Evolutionary conservation across 1,140 invertebrate species (phyloP).

Genomic region (Globodera rostochiensis): DNA sequence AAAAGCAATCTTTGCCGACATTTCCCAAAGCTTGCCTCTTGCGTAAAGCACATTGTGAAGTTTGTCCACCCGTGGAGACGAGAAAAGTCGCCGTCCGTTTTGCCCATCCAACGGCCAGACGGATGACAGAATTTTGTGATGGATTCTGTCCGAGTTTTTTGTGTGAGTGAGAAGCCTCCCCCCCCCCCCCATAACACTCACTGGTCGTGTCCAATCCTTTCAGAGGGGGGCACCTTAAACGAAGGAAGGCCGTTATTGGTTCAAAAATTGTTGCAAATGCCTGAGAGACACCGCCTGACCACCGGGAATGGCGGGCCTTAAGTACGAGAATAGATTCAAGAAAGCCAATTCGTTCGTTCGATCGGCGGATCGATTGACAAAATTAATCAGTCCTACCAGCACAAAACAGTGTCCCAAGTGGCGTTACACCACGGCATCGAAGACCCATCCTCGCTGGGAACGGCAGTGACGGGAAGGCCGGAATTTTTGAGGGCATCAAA

Average conservation of each 20-base stretch:
- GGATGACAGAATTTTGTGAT: constrained; percentile 76
- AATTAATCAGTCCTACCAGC: constrained; percentile 28
- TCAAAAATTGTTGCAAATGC: constrained; percentile 67
- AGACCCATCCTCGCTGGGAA: constrained; percentile 30
- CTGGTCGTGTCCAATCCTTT: constrained; percentile 76
- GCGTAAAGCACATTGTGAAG: constrained; percentile 80
- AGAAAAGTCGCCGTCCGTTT: constrained; percentile 60
- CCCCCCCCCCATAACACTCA: constrained; percentile 69
- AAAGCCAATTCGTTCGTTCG: not conserved
- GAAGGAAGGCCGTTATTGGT: not conserved
- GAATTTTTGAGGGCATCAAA: constrained; percentile 27
- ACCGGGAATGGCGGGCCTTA: constrained; percentile 77
- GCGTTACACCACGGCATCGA: constrained; percentile 70
- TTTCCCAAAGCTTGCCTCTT: constrained; percentile 67
- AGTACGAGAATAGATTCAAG: constrained; percentile 66
- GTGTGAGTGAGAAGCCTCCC: not conserved
- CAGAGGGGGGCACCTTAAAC: constrained; percentile 72
- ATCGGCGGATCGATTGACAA: not conserved
- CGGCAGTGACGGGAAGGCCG: constrained; percentile 16
- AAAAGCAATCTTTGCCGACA: not conserved
- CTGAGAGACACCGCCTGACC: constrained; percentile 66
- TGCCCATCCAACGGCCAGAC: constrained; percentile 76
- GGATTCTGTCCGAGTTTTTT: constrained; percentile 70
- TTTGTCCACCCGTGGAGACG: constrained; percentile 78
- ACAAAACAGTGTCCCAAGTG: constrained; percentile 72